Evolutionary conservation across 2,113 vertebrate genomes (phyloP).

Genomic region (Pterophyllum scalare): DNA sequence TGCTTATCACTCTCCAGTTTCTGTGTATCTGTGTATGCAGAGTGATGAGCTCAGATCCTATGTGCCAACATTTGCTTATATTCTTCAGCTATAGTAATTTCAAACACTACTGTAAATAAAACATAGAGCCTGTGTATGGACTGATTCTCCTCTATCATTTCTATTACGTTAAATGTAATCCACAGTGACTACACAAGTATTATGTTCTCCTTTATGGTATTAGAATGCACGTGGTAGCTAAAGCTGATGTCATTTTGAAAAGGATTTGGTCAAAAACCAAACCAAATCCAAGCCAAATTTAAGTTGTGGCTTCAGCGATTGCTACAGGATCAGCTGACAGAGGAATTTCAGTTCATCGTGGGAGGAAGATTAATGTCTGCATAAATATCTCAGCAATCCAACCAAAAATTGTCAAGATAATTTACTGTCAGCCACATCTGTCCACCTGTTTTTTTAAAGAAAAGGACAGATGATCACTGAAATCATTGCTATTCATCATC

Average conservation of each 20-base stretch:
- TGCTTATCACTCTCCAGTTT: background rate
- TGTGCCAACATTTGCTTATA: background rate
- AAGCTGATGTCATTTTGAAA: background rate
- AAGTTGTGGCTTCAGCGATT: background rate
- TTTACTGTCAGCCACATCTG: background rate
- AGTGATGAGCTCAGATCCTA: background rate
- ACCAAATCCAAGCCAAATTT: background rate
- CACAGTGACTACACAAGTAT: background rate
- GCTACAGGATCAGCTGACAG: background rate
- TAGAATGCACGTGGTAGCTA: background rate
- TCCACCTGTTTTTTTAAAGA: background rate
- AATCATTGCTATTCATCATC: background rate
- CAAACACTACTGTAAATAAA: background rate
- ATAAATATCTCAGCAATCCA: constrained; percentile 5
- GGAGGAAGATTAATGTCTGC: constrained; percentile 6
- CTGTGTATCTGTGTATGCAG: background rate
- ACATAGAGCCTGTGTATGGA: background rate
- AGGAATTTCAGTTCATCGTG: background rate
- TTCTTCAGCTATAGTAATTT: background rate
- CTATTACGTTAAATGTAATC: background rate
- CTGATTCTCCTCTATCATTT: background rate
- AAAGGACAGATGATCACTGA: background rate
- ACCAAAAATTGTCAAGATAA: constrained; percentile 10
- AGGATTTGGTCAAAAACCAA: constrained; percentile 4
- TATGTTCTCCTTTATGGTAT: background rate